phyloP scores from a whole-genome alignment of 2,888 invertebrate genomes.

The Meteorus cinctellus region DNA sequence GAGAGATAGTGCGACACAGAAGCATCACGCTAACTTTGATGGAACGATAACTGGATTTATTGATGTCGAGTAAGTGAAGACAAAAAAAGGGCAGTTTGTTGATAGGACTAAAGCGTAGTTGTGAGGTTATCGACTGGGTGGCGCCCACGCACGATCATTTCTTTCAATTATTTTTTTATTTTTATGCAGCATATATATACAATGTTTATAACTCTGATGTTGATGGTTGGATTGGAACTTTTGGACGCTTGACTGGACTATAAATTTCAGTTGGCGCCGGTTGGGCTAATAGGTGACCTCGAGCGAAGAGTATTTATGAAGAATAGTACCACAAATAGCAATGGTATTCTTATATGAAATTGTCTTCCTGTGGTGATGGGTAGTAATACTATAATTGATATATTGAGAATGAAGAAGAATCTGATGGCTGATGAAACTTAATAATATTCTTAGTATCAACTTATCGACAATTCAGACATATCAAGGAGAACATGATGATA shows the following conservation, averaged over 20 bases:
- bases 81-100: constrained; percentile 43
- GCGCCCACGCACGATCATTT: constrained; percentile 22
- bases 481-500: constrained; percentile 18
- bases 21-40: constrained; percentile 61
- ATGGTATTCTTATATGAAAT: constrained; percentile 4
- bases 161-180: constrained; percentile 23
- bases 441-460: background rate
- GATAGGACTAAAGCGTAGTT: constrained; percentile 27
- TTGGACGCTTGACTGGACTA: constrained; percentile 4
- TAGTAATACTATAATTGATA: background rate
- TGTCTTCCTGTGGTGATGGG: background rate
- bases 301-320: constrained; percentile 14
- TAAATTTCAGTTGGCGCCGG: background rate
- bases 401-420: background rate
- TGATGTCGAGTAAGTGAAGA: constrained; percentile 51
- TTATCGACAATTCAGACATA: constrained; percentile 7
- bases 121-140: background rate
- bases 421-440: background rate
- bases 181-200: background rate
- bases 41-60: constrained; percentile 68
- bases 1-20: constrained; percentile 17
- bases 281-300: constrained; percentile 12
- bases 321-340: background rate
- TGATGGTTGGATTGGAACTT: background rate
- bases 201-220: background rate